Evolutionary conservation across 2,888 invertebrate genomes (phyloP).

Genomic region (Drosophila putrida): DNA sequence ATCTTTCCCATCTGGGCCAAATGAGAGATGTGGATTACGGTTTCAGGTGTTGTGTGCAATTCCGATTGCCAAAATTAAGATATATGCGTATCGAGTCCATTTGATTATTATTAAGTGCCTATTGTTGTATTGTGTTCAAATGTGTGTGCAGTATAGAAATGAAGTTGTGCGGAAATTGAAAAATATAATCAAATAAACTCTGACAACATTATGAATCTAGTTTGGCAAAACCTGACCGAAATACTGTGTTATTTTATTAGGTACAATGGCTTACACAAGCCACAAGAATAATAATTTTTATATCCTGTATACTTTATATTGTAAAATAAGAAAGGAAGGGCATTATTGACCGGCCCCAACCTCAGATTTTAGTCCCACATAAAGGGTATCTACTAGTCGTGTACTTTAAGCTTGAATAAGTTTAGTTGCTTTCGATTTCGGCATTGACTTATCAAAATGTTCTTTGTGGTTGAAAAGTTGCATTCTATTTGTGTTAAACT

Average conservation of each 20-base stretch:
- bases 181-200: slow-evolving; percentile 36
- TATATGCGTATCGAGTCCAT: slow-evolving; percentile 62
- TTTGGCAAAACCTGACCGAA: background rate
- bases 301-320: background rate
- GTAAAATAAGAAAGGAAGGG: too few species aligned
- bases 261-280: slow-evolving; percentile 5
- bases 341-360: too few species aligned
- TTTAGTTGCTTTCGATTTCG: background rate
- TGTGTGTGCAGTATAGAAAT: slow-evolving; percentile 9
- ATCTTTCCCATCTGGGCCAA: background rate
- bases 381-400: background rate
- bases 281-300: slow-evolving; percentile 14
- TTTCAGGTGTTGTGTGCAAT: slow-evolving; percentile 23
- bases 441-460: background rate
- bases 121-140: background rate
- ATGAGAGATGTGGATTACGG: background rate
- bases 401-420: too few species aligned
- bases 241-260: slow-evolving; percentile 6
- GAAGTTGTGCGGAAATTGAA: slow-evolving; percentile 39
- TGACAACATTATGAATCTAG: background rate
- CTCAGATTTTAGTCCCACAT: background rate
- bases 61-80: slow-evolving; percentile 60
- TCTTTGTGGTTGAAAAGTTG: slow-evolving; percentile 12
- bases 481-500: slow-evolving; percentile 5
- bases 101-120: slow-evolving; percentile 69